phyloP scores from a whole-genome alignment of 2,888 invertebrate genomes.

The Pyrochroa serraticornis region DNA sequence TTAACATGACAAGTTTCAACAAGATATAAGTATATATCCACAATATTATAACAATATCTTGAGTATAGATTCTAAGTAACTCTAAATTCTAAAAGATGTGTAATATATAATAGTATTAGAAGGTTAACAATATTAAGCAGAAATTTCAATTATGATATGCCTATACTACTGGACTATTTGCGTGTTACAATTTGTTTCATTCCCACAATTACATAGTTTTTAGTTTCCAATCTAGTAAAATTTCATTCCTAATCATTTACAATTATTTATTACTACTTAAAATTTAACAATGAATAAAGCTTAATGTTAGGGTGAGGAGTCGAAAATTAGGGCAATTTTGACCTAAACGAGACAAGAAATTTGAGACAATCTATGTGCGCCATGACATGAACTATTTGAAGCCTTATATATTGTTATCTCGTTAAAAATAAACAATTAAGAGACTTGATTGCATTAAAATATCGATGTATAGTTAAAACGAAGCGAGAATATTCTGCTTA shows the following conservation, averaged over 20 bases:
- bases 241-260: slow-evolving; percentile 14
- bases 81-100: slow-evolving; percentile 44
- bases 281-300: slow-evolving; percentile 9
- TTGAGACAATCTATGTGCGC: slow-evolving; percentile 9
- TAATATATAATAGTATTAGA: slow-evolving; percentile 39
- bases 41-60: slow-evolving; percentile 49
- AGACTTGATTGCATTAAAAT: not conserved
- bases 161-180: slow-evolving; percentile 55
- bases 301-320: not conserved
- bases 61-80: slow-evolving; percentile 44
- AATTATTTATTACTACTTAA: slow-evolving; percentile 2
- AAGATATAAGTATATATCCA: slow-evolving; percentile 46
- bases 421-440: no score
- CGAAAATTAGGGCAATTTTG: not conserved
- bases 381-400: slow-evolving; percentile 9
- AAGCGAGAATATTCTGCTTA: no score
- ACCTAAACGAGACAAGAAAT: not conserved
- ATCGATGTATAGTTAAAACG: slow-evolving; percentile 10
- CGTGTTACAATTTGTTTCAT: slow-evolving; percentile 30
- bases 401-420: not conserved
- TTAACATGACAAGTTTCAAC: slow-evolving; percentile 38
- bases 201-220: slow-evolving; percentile 5
- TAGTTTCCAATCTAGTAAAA: slow-evolving; percentile 11
- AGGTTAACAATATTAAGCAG: slow-evolving; percentile 49
- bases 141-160: slow-evolving; percentile 52